Percentiles rank a stretch among this genome's conserved stretches.
These are phyloP conservation scores for Stenodema calcarata DNA, from an alignment of 2,888 invertebrate species.

Conservation along the genomic window DNA sequence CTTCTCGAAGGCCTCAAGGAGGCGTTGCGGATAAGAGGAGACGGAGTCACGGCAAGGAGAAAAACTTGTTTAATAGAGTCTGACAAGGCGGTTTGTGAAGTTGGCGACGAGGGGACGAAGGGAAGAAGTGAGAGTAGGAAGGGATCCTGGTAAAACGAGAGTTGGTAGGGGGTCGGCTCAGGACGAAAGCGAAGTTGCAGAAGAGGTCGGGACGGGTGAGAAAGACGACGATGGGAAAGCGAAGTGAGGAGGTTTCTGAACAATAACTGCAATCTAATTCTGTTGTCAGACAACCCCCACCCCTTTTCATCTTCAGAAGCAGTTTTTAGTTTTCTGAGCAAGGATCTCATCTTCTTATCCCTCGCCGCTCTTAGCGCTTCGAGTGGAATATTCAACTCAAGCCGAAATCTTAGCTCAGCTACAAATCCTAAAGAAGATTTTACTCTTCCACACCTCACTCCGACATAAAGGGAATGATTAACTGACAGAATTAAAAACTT, in stretches of 20 bases:
- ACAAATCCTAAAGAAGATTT: background rate
- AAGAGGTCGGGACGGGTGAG: background rate
- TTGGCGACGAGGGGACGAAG: constrained; percentile 5
- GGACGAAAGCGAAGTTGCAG: constrained; percentile 16
- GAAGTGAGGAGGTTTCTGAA: constrained; percentile 32
- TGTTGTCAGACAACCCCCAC: constrained; percentile 32
- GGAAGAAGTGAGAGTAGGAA: background rate
- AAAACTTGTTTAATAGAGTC: constrained; percentile 46
- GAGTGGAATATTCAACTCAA: constrained; percentile 23
- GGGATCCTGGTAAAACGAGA: background rate
- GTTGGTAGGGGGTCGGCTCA: background rate
- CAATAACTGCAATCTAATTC: constrained; percentile 48
- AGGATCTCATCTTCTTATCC: background rate
- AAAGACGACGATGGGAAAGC: background rate
- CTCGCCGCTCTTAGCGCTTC: background rate
- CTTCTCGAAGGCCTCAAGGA: background rate
- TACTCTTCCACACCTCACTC: background rate
- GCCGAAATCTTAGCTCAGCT: constrained; percentile 3
- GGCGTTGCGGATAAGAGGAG: background rate
- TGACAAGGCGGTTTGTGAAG: constrained; percentile 46
- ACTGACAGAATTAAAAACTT: background rate
- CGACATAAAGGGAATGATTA: background rate
- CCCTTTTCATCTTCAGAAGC: constrained; percentile 25
- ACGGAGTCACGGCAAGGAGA: background rate
- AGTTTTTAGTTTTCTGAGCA: constrained; percentile 35